Evolutionary conservation across 2,888 invertebrate genomes (phyloP), one percentile per base, ranked within the genome.

Genomic region (Malthinus seriepunctatus): DNA sequence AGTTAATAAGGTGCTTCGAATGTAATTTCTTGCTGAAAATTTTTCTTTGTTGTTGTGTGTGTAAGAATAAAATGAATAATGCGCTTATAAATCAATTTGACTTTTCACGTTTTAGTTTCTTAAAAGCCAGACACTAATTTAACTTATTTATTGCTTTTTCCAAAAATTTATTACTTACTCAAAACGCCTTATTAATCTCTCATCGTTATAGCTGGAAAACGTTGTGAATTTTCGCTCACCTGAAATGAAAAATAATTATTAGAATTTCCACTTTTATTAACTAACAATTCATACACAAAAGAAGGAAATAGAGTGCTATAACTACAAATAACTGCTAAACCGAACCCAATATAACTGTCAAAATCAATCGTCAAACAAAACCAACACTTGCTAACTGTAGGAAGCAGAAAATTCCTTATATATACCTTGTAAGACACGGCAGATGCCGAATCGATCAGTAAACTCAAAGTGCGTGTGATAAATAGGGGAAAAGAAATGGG

Each of bases 101-200:
- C 63, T 60, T 54, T 56, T 62, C 56, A 51, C 53, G 56, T 63
- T 63, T 63, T 56, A 71, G 71, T 65, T 67, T 67, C 67, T 67
- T 67, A 65, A 23, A 71, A 70, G 65, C 67, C 62, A 59, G 57
- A 63, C 66, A 66, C 70, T 71, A 72, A 72, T 73, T 73, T 70
- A 72, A 71, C 70, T 73, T 74, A 73, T 74, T 74, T 74, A 74
- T 74, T 72, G 67, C 71, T 62, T 50, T 64, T 69, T 69, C 69
- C 71, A 74, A 72, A 73, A 72, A 76, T 75, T 75, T 76, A 75
- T 75, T 73, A 73, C 74, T 64, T 68, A 73, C 75, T 76, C 75
- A 73, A 23, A 23, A 23, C 2, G 23, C 23, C 23, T 23, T 23
- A 23, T 23, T 23, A 42, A 42, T 42, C 23, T 23, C 39, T 42